A percentile compares a stretch with the other conserved stretches of the same genome.
These are phyloP conservation scores for Picathartes gymnocephalus DNA, from an alignment of 2,113 vertebrate species.

Conservation along the genomic window DNA sequence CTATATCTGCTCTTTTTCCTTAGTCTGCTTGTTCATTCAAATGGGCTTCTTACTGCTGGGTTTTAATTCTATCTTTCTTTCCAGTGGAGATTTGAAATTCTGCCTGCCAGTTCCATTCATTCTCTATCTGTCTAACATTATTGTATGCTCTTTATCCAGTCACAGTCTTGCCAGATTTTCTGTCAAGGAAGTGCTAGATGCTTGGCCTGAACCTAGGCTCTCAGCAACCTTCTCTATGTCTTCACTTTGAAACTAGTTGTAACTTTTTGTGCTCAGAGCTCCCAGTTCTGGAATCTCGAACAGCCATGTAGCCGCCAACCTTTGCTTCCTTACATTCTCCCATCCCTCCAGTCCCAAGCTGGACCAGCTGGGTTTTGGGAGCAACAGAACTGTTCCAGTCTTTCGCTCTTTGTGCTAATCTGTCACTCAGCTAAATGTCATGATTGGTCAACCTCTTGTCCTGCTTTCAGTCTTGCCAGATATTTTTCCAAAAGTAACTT, in stretches of 20 bases:
- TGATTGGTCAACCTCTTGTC: background rate
- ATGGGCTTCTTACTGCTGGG: background rate
- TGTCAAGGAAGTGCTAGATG: background rate
- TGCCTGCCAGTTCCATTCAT: background rate
- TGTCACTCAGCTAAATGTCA: background rate
- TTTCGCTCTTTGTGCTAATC: background rate
- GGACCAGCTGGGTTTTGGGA: background rate
- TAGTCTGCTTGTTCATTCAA: background rate
- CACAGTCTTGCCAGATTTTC: background rate
- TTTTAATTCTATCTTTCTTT: background rate
- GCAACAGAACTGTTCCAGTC: fast-evolving
- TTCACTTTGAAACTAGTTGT: background rate
- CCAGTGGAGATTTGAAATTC: background rate
- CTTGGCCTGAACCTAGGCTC: background rate
- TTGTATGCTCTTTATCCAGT: background rate
- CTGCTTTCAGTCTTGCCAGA: background rate
- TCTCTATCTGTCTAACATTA: background rate
- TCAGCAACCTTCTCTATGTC: background rate
- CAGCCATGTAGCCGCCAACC: background rate
- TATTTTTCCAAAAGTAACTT: background rate
- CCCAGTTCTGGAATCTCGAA: background rate
- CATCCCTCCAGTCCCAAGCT: background rate
- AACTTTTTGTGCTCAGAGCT: background rate
- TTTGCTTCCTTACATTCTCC: background rate
- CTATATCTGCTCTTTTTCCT: background rate